Evolutionary conservation across 1,140 invertebrate genomes (phyloP).

Genomic region (Hypsibius dujardini): DNA sequence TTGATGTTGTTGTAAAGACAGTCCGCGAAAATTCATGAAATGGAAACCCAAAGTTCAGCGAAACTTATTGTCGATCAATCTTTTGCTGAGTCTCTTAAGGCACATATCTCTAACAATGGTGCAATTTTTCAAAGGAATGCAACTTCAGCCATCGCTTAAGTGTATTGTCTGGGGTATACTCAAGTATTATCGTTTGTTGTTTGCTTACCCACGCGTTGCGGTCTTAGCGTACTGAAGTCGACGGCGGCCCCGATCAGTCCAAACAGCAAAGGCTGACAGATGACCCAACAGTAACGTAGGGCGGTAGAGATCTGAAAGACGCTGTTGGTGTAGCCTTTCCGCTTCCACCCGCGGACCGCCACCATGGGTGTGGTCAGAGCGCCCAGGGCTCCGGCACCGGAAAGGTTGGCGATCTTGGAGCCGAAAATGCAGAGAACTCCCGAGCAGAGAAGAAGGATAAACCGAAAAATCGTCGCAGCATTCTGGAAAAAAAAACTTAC

Average conservation of each 20-base stretch:
- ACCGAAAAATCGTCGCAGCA: background rate
- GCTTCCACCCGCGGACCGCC: constrained; percentile 32
- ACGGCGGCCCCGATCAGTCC: constrained; percentile 71
- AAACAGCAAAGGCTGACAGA: constrained; percentile 81
- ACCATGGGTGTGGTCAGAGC: constrained; percentile 33
- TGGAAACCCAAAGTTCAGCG: too few relatives aligned
- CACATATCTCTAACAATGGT: too few relatives aligned
- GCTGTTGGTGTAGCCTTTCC: constrained; percentile 23
- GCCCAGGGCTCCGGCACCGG: constrained; percentile 34
- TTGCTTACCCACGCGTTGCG: constrained; percentile 28
- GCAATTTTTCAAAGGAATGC: too few relatives aligned
- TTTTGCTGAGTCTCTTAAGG: too few relatives aligned
- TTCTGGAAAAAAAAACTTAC: background rate
- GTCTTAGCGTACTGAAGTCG: constrained; percentile 29
- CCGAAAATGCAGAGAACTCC: constrained; percentile 9
- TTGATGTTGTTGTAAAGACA: too few relatives aligned
- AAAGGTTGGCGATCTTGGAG: constrained; percentile 36
- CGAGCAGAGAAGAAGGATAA: background rate
- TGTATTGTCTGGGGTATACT: too few relatives aligned
- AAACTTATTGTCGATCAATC: too few relatives aligned
- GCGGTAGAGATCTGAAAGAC: constrained; percentile 45
- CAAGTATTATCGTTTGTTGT: too few relatives aligned
- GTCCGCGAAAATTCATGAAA: too few relatives aligned
- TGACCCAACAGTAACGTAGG: constrained; percentile 77
- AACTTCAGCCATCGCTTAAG: too few relatives aligned